phyloP scores from a whole-genome alignment of 2,797 vertebrate genomes.

The Gambusia yucatana region DNA sequence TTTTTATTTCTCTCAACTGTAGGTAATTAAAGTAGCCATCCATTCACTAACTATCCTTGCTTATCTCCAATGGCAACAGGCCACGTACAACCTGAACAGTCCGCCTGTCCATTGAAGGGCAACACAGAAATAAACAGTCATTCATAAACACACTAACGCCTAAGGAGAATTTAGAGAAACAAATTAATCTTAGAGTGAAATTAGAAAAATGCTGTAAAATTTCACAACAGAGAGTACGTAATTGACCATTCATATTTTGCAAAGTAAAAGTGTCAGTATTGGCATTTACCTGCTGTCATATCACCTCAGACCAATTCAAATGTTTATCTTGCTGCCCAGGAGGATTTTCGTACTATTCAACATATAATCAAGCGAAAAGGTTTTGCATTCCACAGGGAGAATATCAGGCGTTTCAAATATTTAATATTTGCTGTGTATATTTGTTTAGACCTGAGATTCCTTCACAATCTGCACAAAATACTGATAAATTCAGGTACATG shows the following conservation, averaged over 20 bases:
- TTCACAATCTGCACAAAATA: neutral
- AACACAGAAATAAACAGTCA: too few relatives aligned
- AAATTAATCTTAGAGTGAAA: neutral
- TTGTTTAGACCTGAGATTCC: neutral
- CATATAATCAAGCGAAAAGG: neutral
- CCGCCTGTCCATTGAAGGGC: too few relatives aligned
- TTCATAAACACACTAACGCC: too few relatives aligned
- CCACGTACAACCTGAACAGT: too few relatives aligned
- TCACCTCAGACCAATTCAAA: neutral
- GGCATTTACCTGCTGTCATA: neutral
- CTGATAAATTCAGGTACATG: neutral
- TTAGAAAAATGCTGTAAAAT: neutral
- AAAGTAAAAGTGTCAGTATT: neutral
- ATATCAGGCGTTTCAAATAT: neutral
- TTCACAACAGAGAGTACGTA: neutral
- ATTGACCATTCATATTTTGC: neutral
- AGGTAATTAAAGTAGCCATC: too few relatives aligned
- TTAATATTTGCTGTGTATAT: neutral
- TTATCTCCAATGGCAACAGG: too few relatives aligned
- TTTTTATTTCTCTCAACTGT: neutral
- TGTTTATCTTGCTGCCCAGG: neutral
- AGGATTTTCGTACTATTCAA: neutral
- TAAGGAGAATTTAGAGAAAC: too few relatives aligned
- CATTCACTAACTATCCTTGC: too few relatives aligned
- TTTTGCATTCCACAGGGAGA: neutral